Evolutionary conservation across 1,140 invertebrate species (phyloP).

Genomic region (Drosophila pseudoobscura): DNA sequence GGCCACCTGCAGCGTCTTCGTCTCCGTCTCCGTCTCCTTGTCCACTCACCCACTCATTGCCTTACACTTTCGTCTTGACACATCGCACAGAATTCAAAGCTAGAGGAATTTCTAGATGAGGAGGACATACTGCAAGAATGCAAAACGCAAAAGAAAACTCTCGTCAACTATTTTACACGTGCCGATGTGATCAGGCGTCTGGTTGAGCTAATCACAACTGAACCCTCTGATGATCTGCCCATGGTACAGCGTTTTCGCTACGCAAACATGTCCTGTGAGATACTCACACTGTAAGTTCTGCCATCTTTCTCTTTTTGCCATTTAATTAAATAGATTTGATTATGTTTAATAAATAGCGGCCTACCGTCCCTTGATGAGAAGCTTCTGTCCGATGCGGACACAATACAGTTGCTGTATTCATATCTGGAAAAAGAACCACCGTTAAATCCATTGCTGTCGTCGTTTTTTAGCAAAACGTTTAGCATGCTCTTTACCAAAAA

Average conservation of each 20-base stretch:
- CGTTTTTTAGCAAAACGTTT: slow-evolving; percentile 97
- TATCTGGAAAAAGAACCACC: slow-evolving; percentile 94
- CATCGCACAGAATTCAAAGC: slow-evolving; percentile 90
- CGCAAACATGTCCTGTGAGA: slow-evolving; percentile 96
- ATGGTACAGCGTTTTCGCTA: slow-evolving; percentile 93
- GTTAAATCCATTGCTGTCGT: slow-evolving; percentile 96
- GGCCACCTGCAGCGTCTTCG: not conserved
- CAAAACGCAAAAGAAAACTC: slow-evolving; percentile 94
- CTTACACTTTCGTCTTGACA: not conserved
- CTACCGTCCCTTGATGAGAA: slow-evolving; percentile 93
- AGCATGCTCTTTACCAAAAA: slow-evolving; percentile 93
- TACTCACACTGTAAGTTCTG: slow-evolving; percentile 87
- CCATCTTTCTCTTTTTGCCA: not conserved
- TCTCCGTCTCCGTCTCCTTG: not conserved
- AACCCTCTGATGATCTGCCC: slow-evolving; percentile 91
- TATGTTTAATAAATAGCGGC: slow-evolving; percentile 85
- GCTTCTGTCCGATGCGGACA: slow-evolving; percentile 89
- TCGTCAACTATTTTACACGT: slow-evolving; percentile 93
- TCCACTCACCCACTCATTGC: not conserved
- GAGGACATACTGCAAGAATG: slow-evolving; percentile 98
- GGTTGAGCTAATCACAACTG: slow-evolving; percentile 92
- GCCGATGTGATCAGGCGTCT: slow-evolving; percentile 93
- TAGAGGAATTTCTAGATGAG: slow-evolving; percentile 95
- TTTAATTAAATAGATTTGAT: slow-evolving; percentile 2
- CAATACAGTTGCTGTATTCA: slow-evolving; percentile 93